Conservation (phyloP, 2,113 vertebrate species). For the Hipposideros armiger region DNA sequence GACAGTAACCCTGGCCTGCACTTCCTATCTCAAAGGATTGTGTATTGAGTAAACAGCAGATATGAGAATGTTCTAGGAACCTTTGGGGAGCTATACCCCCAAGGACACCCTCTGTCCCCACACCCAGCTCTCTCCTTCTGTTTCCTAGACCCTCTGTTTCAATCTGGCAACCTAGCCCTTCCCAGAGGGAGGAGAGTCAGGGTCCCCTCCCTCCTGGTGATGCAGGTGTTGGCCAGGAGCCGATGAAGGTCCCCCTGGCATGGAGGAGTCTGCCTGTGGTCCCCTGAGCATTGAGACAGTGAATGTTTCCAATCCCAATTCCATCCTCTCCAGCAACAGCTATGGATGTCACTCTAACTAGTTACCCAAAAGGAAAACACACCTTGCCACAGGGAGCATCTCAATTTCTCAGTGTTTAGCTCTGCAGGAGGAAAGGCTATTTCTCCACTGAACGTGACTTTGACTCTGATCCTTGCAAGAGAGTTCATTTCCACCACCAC, state of each 20-base stretch:
- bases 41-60: neutral
- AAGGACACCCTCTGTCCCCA: neutral
- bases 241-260: neutral
- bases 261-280: neutral
- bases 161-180: neutral
- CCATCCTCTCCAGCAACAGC: neutral
- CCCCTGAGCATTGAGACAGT: accelerated
- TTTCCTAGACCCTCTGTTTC: neutral
- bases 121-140: neutral
- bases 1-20: neutral
- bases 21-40: neutral
- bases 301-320: neutral
- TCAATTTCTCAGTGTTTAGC: neutral
- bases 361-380: neutral
- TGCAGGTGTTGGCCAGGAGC: neutral
- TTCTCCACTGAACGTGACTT: neutral
- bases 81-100: neutral
- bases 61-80: neutral
- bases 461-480: neutral
- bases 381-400: neutral
- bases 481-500: neutral
- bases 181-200: neutral
- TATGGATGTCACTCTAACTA: neutral
- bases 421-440: neutral
- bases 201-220: no score